Evolutionary conservation across 2,113 vertebrate species (phyloP), one percentile per base, ranked within the genome.

Genomic region (Lota lota): DNA sequence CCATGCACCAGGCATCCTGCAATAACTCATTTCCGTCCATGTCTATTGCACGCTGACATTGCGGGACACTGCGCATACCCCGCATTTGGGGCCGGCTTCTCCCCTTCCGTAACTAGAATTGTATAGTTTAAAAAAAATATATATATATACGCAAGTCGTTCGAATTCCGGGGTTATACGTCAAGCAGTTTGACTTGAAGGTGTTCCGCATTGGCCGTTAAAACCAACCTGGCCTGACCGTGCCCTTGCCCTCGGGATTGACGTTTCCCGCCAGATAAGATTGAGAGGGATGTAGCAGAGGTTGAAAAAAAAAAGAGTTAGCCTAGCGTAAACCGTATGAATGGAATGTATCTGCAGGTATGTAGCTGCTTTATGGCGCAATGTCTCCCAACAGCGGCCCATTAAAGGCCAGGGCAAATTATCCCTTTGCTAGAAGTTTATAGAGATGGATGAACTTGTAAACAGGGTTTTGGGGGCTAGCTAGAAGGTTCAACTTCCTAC

Each of bases 1-100:
- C 68, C 79, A n/a, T 68, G 82, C 77, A 65, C 76, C 72, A 79
- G 85, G 75, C 83, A 83, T 90, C 89, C 90, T 87, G 89, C 83
- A 62, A 73, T 90, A 83, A 82, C 69, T 89, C 85, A 83, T 66
- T 68, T 64, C 62, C 53, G 61, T 73, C 72, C 79, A 73, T 77
- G 78, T 73, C 10, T 19, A 74, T 63, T 67, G 66, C 72, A 66
- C 20, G 10, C 40, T 47, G 40, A 47, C 40, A 14, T 12, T 5
- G 40, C 40, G 10, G 40, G 40, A 14, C 40, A 12, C 11, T 47
- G 40, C 40, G 7, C 40, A 11, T 14, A 47, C 40, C 10, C 40
- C 40, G 40, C n/a, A n/a, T n/a, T n/a, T 14, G 40, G 2, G 40
- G 40, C 40, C 10, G 10, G 40, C 40, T 47, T 11, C 40, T 14